Evolutionary conservation across 2,888 invertebrate genomes (phyloP), one percentile per base, ranked within the genome.

Genomic region (Cyrtodaria siliqua): DNA sequence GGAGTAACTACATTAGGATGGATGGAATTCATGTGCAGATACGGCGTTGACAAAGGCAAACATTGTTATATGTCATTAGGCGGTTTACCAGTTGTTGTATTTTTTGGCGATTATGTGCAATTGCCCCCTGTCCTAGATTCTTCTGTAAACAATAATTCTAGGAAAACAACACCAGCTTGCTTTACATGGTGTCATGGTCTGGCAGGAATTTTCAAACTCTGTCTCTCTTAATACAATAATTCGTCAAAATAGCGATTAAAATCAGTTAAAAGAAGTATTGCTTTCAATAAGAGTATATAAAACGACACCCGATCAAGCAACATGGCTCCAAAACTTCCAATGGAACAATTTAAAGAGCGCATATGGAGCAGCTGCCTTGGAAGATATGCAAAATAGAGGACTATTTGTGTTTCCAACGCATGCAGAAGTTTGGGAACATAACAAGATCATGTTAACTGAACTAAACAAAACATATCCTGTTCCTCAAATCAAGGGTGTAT

Each of bases 51-150:
- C 1, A 16, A 38, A 18, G 52, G 38, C 4, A 27, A n/a, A n/a
- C 18, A 24, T 23, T 40, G 6, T 6, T 12, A 16, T 59, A 4
- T 27, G 9, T 27, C 50, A 23, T 64, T 38, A 55, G 64, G 64
- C 8, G 64, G 64, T 6, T 42, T 64, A 2, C 55, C 64, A 38
- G 29, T 66, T 20, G 56, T 66, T 56, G 44, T 55, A 57, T 50
- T 82, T 57, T 47, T 78, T 50, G 81, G 85, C n/a, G 80, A 79
- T 64, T 83, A 82, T 69, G 68, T 77, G 20, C 81, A 84, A 44
- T 55, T 81, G n/a, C 82, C 81, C 62, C 84, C 80, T 50, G 84
- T 84, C 20, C 47, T 40, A 40, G 83, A 83, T 56, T 49, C 61
- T 33, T 83, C 79, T 29, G 74, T 82, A 20, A 66, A 55, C 33